Base-by-base conservation (phyloP, 2,797 vertebrate genomes). In the Amniataba percoides region DNA sequence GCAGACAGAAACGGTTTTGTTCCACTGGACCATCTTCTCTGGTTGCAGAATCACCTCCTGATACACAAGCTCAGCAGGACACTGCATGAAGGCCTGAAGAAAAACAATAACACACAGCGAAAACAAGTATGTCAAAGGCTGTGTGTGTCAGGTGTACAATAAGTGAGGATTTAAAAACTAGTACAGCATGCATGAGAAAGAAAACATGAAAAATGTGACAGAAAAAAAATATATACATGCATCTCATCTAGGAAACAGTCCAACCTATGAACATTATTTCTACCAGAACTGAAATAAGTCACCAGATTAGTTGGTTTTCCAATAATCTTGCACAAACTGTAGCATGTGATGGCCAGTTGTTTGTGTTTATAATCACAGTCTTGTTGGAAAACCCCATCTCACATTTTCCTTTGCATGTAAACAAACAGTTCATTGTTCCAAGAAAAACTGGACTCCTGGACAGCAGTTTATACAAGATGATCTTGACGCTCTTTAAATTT, bases 1-100 rank as follows among this genome's bases (percentile, higher is more conserved):
- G 92, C 98, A 99, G 27, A 79, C 95, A 0, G 97, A 95, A 76
- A 99, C 91, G 0, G 98, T 99, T 93, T 91, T 96, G 92, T 99
- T 99, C 98, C 98, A 99, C 68, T 97, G 94, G 74, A 96, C 96
- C 96, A 99, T 97, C 92, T 97, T 97, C 94, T 99, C 98, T 0
- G 98, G 97, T 81, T 99, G 97, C 39, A 99, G 91, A 77, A 99
- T 99, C 70, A 97, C 96, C 73, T 99, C 98, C 92, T 99, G 97
- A 91, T 99, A 99, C 43, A 99, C 96, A 0, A 95, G 92, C 93
- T 99, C 98, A 4, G 98, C 96, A 0, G 97, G 82, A 89, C 98
- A 99, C 92, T 98, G 97, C 93, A 99, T 94, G 19, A 99, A 94
- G 36, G 96, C 95, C 98, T 99, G 87, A 7, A 42, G 1, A 18